These are phyloP conservation scores for Sebastiscus albofasciatus DNA, from an alignment of 2,797 vertebrate species.

Conservation along the genomic window DNA sequence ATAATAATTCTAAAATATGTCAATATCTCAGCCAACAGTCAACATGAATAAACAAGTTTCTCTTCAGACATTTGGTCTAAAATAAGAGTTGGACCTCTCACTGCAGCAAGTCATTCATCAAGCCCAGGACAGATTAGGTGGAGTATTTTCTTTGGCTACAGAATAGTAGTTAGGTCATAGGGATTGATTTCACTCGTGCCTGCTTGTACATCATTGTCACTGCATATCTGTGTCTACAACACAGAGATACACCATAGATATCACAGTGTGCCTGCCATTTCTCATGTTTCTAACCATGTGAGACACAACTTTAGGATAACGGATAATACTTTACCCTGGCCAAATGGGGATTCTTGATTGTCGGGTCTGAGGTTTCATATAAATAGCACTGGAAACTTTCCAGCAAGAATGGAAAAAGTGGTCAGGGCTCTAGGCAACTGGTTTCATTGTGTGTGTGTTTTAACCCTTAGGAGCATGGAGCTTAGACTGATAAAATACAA, in stretches of 20 bases:
- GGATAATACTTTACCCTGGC: constrained; percentile 50
- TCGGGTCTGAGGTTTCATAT: constrained; percentile 71
- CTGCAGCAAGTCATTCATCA: constrained; percentile 17
- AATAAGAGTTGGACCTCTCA: background rate
- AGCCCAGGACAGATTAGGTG: constrained; percentile 4
- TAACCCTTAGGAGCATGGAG: constrained; percentile 67
- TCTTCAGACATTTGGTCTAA: background rate
- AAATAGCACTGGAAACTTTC: constrained; percentile 83
- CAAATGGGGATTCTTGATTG: constrained; percentile 67
- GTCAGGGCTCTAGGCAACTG: constrained; percentile 73
- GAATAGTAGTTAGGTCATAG: constrained; percentile 16
- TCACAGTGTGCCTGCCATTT: background rate
- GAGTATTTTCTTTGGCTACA: constrained; percentile 22
- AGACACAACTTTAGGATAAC: constrained; percentile 40
- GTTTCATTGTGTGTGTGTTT: constrained; percentile 67
- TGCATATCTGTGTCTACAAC: background rate
- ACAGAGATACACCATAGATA: background rate
- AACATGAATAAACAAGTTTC: background rate
- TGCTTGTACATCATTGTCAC: background rate
- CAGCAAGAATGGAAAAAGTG: constrained; percentile 82
- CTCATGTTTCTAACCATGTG: background rate
- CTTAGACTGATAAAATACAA: background rate
- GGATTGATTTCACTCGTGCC: constrained; percentile 17
- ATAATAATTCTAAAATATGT: constrained; percentile 8
- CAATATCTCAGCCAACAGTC: background rate